Evolutionary conservation across 1,140 invertebrate species (phyloP).

Genomic region (Macrotrachela quadricornifera): DNA sequence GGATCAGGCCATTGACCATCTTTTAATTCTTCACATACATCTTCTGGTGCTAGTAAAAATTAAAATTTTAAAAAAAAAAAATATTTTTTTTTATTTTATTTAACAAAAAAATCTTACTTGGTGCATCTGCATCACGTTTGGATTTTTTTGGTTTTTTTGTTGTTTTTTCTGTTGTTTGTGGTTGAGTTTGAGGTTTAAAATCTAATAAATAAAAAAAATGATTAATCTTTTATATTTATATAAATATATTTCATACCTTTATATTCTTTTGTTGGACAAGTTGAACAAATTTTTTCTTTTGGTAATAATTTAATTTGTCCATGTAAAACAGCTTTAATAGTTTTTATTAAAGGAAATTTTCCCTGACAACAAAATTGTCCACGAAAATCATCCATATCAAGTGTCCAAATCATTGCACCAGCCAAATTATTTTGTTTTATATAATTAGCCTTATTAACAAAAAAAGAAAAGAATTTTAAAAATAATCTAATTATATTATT

Average conservation of each 20-base stretch:
- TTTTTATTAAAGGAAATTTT: slow-evolving; percentile 68
- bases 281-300: slow-evolving; percentile 9
- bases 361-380: slow-evolving; percentile 48
- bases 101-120: no score
- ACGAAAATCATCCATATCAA: slow-evolving; percentile 19
- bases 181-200: no score
- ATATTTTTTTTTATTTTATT: neutral
- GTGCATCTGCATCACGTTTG: neutral
- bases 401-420: slow-evolving; percentile 14
- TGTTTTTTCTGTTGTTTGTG: no score
- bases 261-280: slow-evolving; percentile 8
- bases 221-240: neutral
- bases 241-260: slow-evolving; percentile 2
- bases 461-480: no score
- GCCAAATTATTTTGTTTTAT: slow-evolving; percentile 15
- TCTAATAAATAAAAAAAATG: no score
- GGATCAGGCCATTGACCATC: slow-evolving; percentile 6
- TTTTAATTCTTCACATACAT: slow-evolving; percentile 5
- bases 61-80: no score
- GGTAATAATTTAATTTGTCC: slow-evolving; percentile 8
- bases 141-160: neutral
- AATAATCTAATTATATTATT: no score
- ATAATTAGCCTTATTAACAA: slow-evolving; percentile 13
- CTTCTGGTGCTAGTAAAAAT: neutral
- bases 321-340: slow-evolving; percentile 48